These are phyloP conservation scores for Harpalus rubripes DNA, from an alignment of 2,888 invertebrate species.

Conservation along the genomic window DNA sequence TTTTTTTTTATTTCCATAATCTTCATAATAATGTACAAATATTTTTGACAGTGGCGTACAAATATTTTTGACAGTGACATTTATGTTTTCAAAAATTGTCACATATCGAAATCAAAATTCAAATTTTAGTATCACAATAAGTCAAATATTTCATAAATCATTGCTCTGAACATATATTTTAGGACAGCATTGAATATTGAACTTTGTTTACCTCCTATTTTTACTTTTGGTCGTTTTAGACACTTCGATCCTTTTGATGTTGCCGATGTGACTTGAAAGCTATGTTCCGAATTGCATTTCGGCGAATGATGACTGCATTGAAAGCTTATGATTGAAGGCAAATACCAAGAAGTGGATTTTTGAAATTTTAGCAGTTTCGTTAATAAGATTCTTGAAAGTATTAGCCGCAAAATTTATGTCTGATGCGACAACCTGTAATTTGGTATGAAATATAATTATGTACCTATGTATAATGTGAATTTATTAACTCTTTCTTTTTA, in stretches of 20 bases:
- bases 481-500: background rate
- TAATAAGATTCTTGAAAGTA: constrained; percentile 8
- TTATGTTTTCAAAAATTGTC: too few relatives aligned
- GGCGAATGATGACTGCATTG: constrained; percentile 33
- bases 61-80: too few relatives aligned
- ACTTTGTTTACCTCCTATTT: background rate
- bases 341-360: constrained; percentile 11
- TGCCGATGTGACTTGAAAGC: background rate
- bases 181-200: too few relatives aligned
- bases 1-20: too few relatives aligned
- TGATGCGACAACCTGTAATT: constrained; percentile 1
- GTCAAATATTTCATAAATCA: background rate
- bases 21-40: too few relatives aligned
- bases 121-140: too few relatives aligned
- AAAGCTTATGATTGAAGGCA: constrained; percentile 21
- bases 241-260: constrained; percentile 7
- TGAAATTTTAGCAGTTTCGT: background rate
- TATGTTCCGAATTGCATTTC: constrained; percentile 14
- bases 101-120: too few relatives aligned
- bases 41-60: too few relatives aligned
- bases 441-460: background rate
- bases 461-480: background rate
- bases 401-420: constrained; percentile 1
- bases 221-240: constrained; percentile 4
- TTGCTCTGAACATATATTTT: background rate